Base-by-base conservation (phyloP, 2,113 vertebrate genomes). In the Scomber scombrus region DNA sequence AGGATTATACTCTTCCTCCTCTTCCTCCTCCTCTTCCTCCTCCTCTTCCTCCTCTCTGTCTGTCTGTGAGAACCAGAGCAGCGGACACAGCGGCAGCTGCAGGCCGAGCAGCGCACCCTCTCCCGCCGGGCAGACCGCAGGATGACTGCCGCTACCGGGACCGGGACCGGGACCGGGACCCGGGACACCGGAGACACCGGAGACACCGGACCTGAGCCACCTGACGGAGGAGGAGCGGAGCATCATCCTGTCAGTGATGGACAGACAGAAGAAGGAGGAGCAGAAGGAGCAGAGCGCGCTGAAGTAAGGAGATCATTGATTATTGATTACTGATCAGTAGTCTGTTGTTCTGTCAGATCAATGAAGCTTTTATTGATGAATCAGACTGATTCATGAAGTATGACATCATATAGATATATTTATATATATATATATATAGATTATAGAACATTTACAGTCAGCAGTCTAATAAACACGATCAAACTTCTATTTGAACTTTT, bases 261-360 rank as follows among this genome's bases (percentile, higher is more conserved):
- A 97, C 57, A 93, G 97, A 75, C 97, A 98, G 95, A 96, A 95
- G 95, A 96, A 97, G 77, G 97, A 98, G 90, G 97, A 98, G 91
- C 96, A 97, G 94, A 97, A 98, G 92, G 97, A 98, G 92, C 97
- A 97, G 93, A 97, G 96, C 75, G 97, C 97, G 93, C 95, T 98
- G 78, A 97, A 95, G 97, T 98, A 95, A 97, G 86, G 15, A 6
- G 13, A 6, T 3, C 18, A 23, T 13, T 23, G 45, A 26, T 61
- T 1, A 61, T 55, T n/a, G 34, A 60, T 58, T 0, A 0, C 31
- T 34, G 31, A 34, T 34, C 31, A 26, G 23, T 2, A 26, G 23
- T 26, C 23, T 26, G 23, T 26, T 26, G 23, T 3, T 26, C 23
- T 26, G 23, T 26, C 23, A 26, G 23, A 26, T 26, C 23, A 26